Conservation (phyloP, 2,888 invertebrate species). For the Ligdia adustata region DNA sequence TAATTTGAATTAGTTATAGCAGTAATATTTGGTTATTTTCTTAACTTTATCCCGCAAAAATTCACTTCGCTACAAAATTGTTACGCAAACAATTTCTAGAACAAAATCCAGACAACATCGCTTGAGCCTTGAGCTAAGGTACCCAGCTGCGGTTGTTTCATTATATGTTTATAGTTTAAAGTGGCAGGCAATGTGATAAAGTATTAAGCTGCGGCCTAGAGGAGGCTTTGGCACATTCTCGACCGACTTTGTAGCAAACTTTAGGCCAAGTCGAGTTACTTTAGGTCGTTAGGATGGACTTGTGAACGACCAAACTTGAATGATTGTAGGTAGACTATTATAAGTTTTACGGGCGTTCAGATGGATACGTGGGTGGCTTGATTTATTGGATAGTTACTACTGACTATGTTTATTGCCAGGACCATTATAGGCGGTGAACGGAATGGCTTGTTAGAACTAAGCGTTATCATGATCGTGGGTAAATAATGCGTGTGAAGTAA, state of each 20-base stretch:
- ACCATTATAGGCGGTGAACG: constrained; percentile 7
- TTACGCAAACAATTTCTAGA: neutral
- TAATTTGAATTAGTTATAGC: too few species aligned
- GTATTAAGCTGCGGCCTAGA: constrained; percentile 38
- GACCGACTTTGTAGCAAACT: constrained; percentile 38
- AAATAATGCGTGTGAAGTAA: too few species aligned
- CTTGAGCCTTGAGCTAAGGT: neutral
- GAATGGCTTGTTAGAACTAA: constrained; percentile 2
- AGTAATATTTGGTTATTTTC: too few species aligned
- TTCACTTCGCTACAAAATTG: too few species aligned
- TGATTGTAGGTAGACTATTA: constrained; percentile 30
- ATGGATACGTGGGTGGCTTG: neutral
- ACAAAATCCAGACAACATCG: neutral
- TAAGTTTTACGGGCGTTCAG: constrained; percentile 17
- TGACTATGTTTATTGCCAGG: constrained; percentile 15
- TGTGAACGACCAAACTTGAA: constrained; percentile 36
- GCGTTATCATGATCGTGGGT: neutral
- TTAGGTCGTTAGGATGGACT: constrained; percentile 55
- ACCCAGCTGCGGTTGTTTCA: constrained; percentile 9
- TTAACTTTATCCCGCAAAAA: too few species aligned
- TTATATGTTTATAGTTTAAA: constrained; percentile 27
- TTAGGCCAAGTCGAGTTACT: constrained; percentile 40
- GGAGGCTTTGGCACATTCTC: constrained; percentile 43
- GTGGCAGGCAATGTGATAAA: constrained; percentile 41
- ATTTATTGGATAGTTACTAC: constrained; percentile 20